A percentile compares a stretch with the other conserved stretches of the same genome.
Conservation (phyloP, 2,888 invertebrate species). For the Herminia tarsipennalis region DNA sequence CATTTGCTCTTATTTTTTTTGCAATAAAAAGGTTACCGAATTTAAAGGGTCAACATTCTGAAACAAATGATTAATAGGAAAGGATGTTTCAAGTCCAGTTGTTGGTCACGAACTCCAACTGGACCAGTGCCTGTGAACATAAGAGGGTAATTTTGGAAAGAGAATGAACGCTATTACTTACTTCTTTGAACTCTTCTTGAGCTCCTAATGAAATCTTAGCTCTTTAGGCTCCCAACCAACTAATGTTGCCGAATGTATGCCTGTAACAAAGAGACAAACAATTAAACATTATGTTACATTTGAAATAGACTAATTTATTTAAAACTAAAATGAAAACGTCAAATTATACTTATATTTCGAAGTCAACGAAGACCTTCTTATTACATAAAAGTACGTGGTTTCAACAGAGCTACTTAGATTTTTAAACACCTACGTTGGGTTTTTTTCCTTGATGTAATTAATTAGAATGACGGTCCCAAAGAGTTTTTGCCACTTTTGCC, state of each 20-base stretch:
- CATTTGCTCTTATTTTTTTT: neutral
- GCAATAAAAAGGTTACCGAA: neutral
- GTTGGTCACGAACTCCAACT: conserved; percentile 1
- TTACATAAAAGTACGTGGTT: too few relatives aligned
- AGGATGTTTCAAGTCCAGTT: conserved; percentile 4
- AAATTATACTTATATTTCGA: too few relatives aligned
- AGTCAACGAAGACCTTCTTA: too few relatives aligned
- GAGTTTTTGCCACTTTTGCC: too few relatives aligned
- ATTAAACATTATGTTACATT: neutral
- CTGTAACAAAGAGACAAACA: conserved; percentile 68
- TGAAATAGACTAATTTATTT: neutral
- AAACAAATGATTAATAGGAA: conserved; percentile 4
- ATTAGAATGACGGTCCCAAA: too few relatives aligned
- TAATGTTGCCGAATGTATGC: conserved; percentile 72
- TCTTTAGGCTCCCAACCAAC: conserved; percentile 78
- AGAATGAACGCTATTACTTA: conserved; percentile 69
- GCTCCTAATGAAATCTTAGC: conserved; percentile 81
- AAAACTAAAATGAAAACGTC: too few relatives aligned
- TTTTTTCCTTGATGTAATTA: too few relatives aligned
- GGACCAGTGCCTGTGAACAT: conserved; percentile 63
- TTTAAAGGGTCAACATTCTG: conserved; percentile 1
- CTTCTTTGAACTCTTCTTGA: conserved; percentile 83
- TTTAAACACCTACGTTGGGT: too few relatives aligned
- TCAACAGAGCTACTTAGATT: too few relatives aligned
- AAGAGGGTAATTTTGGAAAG: conserved; percentile 43